These are phyloP conservation scores for Ceratoteleas bidentatus DNA, from an alignment of 1,140 invertebrate genomes.

Conservation along the genomic window DNA sequence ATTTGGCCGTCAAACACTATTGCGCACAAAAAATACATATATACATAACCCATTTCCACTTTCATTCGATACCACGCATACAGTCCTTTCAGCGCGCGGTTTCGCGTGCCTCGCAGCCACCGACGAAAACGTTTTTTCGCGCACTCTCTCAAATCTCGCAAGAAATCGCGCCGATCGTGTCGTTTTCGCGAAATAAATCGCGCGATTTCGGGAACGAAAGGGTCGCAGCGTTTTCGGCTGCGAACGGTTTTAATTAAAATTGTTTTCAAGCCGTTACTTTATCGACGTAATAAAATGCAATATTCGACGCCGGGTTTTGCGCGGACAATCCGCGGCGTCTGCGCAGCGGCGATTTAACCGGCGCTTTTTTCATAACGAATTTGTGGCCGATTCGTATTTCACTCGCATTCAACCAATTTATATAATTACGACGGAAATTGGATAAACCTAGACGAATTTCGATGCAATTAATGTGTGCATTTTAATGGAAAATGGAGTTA, in stretches of 20 bases:
- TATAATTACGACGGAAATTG: too few species aligned
- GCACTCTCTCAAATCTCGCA: neutral
- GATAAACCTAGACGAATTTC: too few species aligned
- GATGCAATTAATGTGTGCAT: too few species aligned
- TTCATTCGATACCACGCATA: slow-evolving; percentile 29
- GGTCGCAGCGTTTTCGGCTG: neutral
- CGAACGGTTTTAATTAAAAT: slow-evolving; percentile 58
- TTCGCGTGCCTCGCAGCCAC: too few species aligned
- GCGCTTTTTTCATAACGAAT: too few species aligned
- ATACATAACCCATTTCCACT: slow-evolving; percentile 9
- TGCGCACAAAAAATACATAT: neutral
- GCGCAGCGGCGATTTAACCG: neutral
- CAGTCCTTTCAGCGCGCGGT: too few species aligned
- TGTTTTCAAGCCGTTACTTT: slow-evolving; percentile 24
- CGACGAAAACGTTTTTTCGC: too few species aligned
- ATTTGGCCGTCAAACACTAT: slow-evolving; percentile 20
- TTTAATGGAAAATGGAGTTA: too few species aligned
- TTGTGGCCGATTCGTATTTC: too few species aligned
- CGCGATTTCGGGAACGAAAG: neutral
- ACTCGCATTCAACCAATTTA: too few species aligned
- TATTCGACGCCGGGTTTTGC: too few species aligned
- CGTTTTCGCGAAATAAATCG: neutral
- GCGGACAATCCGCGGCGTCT: slow-evolving; percentile 9
- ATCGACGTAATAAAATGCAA: slow-evolving; percentile 33
- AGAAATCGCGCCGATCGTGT: neutral